Percentiles rank a stretch among this genome's conserved stretches.
phyloP scores from a whole-genome alignment of 2,888 invertebrate genomes.

The Macrophya annulata region DNA sequence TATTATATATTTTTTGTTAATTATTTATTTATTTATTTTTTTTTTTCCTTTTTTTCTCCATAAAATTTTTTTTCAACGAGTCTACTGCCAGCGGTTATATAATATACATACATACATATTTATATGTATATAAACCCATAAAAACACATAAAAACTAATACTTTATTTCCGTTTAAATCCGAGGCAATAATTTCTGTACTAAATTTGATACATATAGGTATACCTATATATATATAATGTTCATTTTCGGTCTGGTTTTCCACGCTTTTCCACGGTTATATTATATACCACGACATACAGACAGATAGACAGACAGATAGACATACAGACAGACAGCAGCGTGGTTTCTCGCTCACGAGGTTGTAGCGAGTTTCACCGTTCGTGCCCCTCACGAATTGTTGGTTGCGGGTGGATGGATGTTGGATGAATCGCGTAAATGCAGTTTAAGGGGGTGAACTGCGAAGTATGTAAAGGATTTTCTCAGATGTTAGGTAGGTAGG shows the following conservation, averaged over 20 bases:
- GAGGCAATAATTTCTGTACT: constrained; percentile 53
- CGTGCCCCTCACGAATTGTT: neutral
- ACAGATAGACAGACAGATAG: neutral
- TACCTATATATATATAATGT: too few species aligned
- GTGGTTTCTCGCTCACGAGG: neutral
- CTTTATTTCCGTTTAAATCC: constrained; percentile 50
- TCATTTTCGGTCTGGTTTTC: neutral
- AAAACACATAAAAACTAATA: neutral
- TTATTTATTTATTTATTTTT: too few species aligned
- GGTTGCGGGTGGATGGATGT: constrained; percentile 1
- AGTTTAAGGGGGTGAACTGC: neutral
- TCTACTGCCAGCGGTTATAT: neutral
- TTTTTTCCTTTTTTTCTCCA: too few species aligned
- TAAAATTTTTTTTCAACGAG: too few species aligned
- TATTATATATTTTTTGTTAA: too few species aligned
- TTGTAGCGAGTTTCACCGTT: neutral
- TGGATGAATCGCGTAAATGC: neutral
- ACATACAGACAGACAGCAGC: neutral
- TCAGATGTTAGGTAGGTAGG: constrained; percentile 71
- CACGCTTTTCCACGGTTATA: neutral
- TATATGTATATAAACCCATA: neutral
- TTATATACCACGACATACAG: constrained; percentile 51
- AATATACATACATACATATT: neutral
- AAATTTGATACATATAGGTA: constrained; percentile 49
- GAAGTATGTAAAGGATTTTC: constrained; percentile 64